These are phyloP conservation scores for Hydrophis major DNA, from an alignment of 2,797 vertebrate genomes.

Conservation along the genomic window DNA sequence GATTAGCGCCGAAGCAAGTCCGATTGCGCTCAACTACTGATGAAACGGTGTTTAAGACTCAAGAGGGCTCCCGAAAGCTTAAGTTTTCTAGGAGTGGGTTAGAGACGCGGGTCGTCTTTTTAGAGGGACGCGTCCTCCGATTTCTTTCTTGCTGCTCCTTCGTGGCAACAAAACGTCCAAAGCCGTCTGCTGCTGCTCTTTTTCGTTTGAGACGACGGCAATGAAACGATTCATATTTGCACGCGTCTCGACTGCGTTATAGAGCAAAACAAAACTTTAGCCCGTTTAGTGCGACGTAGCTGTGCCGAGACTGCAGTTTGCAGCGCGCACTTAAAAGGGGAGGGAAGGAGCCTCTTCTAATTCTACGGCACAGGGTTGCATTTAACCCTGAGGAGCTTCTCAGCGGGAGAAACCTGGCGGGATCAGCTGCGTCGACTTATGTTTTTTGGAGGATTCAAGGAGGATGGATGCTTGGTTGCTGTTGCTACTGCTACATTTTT, in stretches of 20 bases:
- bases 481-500: neutral
- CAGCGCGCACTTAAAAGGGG: neutral
- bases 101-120: slow-evolving; percentile 13
- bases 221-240: neutral
- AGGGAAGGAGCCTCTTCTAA: too few relatives aligned
- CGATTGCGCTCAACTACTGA: neutral
- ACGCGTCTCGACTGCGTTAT: too few relatives aligned
- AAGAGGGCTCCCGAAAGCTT: neutral
- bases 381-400: neutral
- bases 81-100: neutral
- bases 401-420: neutral
- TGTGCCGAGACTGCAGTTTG: neutral
- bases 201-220: neutral
- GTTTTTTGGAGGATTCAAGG: neutral
- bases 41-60: slow-evolving; percentile 43
- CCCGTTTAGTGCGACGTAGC: too few relatives aligned
- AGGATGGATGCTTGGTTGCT: too few relatives aligned
- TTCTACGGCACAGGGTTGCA: neutral
- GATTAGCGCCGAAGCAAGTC: neutral
- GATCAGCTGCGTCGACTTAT: neutral
- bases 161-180: neutral
- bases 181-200: neutral
- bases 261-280: neutral
- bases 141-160: slow-evolving; percentile 17
- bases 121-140: slow-evolving; percentile 1